Conservation (phyloP, 2,797 vertebrate genomes). For the Gastrophryne carolinensis region DNA sequence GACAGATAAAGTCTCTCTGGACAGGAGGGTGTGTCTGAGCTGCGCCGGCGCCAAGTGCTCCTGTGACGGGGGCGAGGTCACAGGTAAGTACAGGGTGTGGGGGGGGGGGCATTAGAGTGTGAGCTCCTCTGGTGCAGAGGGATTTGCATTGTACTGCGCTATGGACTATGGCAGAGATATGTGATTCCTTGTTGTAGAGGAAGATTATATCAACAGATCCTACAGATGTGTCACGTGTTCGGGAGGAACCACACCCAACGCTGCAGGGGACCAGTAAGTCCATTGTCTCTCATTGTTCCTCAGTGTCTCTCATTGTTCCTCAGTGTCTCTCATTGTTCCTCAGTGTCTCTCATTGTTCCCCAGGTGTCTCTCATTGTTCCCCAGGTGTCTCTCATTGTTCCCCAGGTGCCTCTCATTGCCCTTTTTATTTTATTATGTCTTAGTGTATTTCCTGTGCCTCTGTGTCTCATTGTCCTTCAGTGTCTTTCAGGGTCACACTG, state of each 20-base stretch:
- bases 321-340: no score
- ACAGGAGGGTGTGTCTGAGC: slow-evolving; percentile 18
- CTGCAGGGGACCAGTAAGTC: slow-evolving; percentile 34
- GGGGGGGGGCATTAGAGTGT: background rate
- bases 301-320: no score
- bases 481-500: background rate
- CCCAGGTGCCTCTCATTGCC: no score
- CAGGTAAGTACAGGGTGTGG: background rate
- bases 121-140: background rate
- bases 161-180: background rate
- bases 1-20: background rate
- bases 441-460: background rate
- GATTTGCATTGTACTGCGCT: background rate
- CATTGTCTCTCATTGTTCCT: no score
- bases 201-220: background rate
- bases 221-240: slow-evolving; percentile 14
- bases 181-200: background rate
- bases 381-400: no score
- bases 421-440: background rate
- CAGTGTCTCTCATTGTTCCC: no score
- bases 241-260: background rate
- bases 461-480: background rate
- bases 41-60: no score
- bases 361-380: no score
- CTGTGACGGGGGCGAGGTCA: background rate